A percentile compares a stretch with the other conserved stretches of the same genome.
Evolutionary conservation across 2,797 vertebrate genomes (phyloP).

Genomic region (Xerus rutilus): DNA sequence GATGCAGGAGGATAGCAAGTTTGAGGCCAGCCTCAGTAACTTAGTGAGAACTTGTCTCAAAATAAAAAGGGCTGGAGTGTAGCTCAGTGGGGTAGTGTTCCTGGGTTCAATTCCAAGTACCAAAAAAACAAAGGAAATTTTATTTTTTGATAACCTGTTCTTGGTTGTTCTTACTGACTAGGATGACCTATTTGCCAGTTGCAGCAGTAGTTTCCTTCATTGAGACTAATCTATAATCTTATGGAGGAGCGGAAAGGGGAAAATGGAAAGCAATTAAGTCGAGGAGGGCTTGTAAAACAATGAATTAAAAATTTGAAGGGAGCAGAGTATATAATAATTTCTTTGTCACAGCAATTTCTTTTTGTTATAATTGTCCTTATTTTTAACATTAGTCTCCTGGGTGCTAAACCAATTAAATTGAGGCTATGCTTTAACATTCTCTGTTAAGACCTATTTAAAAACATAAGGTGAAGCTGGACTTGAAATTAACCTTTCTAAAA

Average conservation of each 20-base stretch:
- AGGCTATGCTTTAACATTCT: conserved; percentile 65
- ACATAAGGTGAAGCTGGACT: conserved; percentile 71
- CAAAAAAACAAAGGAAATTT: not conserved
- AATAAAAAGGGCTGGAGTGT: not conserved
- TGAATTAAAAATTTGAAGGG: conserved; percentile 69
- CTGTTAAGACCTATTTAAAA: conserved; percentile 76
- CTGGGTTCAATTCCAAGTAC: not conserved
- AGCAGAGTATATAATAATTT: conserved; percentile 67
- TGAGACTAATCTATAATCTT: conserved; percentile 46
- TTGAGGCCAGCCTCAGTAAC: not conserved
- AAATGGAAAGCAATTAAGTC: conserved; percentile 56
- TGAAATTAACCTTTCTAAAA: conserved; percentile 80
- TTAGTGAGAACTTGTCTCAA: not conserved
- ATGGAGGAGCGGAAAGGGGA: not conserved
- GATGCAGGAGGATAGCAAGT: not conserved
- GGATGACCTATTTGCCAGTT: conserved; percentile 11
- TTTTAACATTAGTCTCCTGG: conserved; percentile 74
- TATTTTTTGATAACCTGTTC: conserved; percentile 17
- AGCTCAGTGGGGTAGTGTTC: not conserved
- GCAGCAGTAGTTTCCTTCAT: not conserved
- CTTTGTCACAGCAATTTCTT: conserved; percentile 58
- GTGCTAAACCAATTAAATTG: conserved; percentile 70
- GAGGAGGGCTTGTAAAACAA: conserved; percentile 65
- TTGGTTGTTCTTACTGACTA: not conserved
- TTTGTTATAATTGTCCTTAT: conserved; percentile 71